Conservation (phyloP, 1,140 invertebrate genomes). For the Bacillus rossius region DNA sequence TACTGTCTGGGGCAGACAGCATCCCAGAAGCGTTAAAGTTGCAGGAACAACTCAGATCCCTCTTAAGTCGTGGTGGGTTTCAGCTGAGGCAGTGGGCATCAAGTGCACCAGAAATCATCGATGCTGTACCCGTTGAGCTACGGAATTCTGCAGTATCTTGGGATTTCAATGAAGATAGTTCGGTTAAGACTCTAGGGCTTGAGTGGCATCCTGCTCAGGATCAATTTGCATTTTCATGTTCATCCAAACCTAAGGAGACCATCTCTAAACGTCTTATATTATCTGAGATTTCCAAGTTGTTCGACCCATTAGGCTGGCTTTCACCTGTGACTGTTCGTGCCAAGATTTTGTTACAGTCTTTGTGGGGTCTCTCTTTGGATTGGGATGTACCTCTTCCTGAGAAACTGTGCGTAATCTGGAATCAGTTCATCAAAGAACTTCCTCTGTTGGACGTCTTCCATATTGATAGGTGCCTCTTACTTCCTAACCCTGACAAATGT, state of each 20-base stretch:
- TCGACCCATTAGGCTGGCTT: constrained; percentile 15
- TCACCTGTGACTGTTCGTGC: constrained; percentile 10
- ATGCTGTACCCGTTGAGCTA: constrained; percentile 5
- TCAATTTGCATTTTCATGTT: neutral
- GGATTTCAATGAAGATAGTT: neutral
- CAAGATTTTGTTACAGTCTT: constrained; percentile 16
- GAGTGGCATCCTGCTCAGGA: constrained; percentile 17
- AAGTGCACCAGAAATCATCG: neutral
- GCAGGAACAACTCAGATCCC: constrained; percentile 10
- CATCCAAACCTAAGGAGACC: neutral
- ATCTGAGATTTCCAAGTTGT: constrained; percentile 14
- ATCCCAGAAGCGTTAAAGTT: constrained; percentile 18
- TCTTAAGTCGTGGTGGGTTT: constrained; percentile 20
- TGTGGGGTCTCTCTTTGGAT: constrained; percentile 6
- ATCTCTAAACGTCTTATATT: constrained; percentile 11
- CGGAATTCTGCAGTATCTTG: constrained; percentile 3
- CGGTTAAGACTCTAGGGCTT: too few species aligned
- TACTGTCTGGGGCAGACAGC: constrained; percentile 31
- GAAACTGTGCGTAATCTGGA: neutral
- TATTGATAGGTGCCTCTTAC: constrained; percentile 22
- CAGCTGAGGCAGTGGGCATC: constrained; percentile 19
- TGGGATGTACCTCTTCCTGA: constrained; percentile 3
- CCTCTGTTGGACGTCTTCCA: constrained; percentile 10
- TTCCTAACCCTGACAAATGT: constrained; percentile 5
- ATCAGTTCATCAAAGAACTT: constrained; percentile 3